Evolutionary conservation across 2,113 vertebrate species (phyloP).

Genomic region (Setophaga coronata): DNA sequence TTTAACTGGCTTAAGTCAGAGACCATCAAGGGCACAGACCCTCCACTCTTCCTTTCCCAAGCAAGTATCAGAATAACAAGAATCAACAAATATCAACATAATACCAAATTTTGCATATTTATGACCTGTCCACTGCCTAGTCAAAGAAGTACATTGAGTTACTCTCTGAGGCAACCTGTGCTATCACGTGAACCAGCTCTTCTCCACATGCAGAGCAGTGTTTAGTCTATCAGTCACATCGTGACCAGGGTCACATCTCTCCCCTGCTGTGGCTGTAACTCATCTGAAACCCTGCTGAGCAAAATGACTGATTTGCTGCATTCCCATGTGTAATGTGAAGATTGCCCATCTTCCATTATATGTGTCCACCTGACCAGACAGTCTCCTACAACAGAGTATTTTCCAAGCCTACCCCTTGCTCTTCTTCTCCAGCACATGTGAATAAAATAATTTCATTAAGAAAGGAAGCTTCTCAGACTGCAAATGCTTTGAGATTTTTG

Average conservation of each 20-base stretch:
- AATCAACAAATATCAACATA: constrained; percentile 27
- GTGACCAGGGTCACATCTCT: background rate
- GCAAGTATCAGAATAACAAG: background rate
- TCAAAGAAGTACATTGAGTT: background rate
- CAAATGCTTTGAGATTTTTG: background rate
- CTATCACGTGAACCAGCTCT: background rate
- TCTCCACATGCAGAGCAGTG: background rate
- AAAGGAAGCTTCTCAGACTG: background rate
- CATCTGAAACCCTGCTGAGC: background rate
- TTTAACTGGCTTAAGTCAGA: background rate
- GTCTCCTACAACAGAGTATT: background rate
- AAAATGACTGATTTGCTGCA: background rate
- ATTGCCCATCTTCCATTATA: background rate
- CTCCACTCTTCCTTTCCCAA: background rate
- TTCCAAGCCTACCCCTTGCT: background rate
- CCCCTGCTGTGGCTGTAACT: background rate
- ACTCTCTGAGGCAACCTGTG: background rate
- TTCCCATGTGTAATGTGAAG: fast-evolving
- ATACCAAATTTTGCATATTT: constrained; percentile 31
- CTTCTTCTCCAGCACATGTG: background rate
- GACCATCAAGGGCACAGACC: background rate
- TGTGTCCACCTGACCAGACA: background rate
- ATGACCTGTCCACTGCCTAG: background rate
- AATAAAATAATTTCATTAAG: background rate
- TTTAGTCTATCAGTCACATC: background rate